Evolutionary conservation across 2,113 vertebrate species (phyloP).

Genomic region (Ochotona princeps): DNA sequence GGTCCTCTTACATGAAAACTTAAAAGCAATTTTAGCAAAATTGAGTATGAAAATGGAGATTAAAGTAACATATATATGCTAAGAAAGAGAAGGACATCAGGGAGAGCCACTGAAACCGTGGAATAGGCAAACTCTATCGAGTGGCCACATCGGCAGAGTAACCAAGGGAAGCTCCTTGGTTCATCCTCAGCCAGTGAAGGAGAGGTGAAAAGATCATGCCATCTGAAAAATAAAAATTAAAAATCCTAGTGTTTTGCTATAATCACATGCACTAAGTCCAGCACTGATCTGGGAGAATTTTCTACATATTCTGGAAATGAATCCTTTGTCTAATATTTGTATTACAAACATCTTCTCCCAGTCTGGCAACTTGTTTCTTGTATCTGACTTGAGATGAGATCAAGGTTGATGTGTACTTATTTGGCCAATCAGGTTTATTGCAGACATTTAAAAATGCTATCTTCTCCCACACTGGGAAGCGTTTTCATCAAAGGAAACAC

Average conservation of each 20-base stretch:
- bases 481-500: neutral
- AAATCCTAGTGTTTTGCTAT: neutral
- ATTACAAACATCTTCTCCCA: neutral
- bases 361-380: neutral
- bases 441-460: neutral
- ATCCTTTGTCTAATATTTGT: neutral
- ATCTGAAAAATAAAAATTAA: conserved; percentile 3
- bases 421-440: neutral
- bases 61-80: neutral
- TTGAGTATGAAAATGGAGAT: conserved; percentile 17
- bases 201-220: neutral
- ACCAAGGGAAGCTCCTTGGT: no score
- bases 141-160: no score
- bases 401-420: neutral
- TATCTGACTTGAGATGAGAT: neutral
- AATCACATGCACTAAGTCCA: neutral
- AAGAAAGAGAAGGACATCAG: neutral
- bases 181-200: no score
- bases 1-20: neutral
- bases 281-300: neutral
- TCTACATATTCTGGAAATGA: neutral
- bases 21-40: conserved; percentile 4
- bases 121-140: neutral
- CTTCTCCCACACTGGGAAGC: neutral
- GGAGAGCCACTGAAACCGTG: neutral